Base-by-base conservation (phyloP, 2,113 vertebrate genomes). In the Cavia aperea region DNA sequence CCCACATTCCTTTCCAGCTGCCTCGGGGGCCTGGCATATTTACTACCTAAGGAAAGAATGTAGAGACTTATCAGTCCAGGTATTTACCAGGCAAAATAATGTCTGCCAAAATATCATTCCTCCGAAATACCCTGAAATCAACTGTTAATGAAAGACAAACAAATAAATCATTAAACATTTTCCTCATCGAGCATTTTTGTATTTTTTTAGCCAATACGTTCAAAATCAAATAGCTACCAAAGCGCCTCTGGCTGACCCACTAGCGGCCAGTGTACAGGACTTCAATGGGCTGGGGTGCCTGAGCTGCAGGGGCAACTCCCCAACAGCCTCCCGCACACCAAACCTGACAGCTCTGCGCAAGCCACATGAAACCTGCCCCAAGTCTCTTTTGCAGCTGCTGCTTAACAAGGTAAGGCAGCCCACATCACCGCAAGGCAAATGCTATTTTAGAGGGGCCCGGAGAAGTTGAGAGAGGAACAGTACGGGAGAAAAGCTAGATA, bases 231-330 rank as follows among this genome's bases (percentile, higher is more conserved):
- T 81, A 94, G 94, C 96, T 97, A 96, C 97, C 96, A 96, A 96
- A 97, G 95, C 93, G 95, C 89, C 85, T 95, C 13, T 7, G 13
- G 87, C 84, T 39, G 39, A 39, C 73, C 96, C 92, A 96, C 96
- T 97, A 97, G 91, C 94, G 97, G 96, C 97, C 97, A 97, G 95
- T 96, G 97, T 96, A 97, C 85, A 95, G 92, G 97, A 96, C 96
- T 97, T 97, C 97, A 96, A 97, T 97, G 97, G 97, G 96, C 88
- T 97, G 95, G 94, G 96, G 96, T 96, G 96, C 95, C 92, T 83
- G 81, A 96, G 97, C 97, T 96, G 95, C 60, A 73, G 97, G 91
- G 95, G 96, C 96, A 95, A 93, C 96, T 97, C 96, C 91, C 95
- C 96, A 97, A 96, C 96, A 97, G 96, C 97, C 95, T 97, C 97